Base-by-base conservation (phyloP, 2,888 invertebrate genomes). In the Cephus runcator region DNA sequence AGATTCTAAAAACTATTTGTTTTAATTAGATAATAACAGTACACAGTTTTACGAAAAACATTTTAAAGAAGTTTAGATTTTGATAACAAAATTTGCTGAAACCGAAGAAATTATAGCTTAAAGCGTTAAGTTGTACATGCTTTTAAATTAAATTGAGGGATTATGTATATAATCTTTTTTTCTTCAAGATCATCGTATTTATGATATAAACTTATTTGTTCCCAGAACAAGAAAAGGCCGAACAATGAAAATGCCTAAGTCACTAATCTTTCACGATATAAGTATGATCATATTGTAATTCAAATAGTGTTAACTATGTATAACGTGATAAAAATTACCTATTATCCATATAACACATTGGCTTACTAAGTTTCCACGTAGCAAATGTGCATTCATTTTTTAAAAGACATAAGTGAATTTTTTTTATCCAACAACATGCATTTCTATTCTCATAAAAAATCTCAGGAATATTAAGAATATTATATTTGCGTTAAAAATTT, bases 161-260 rank as follows among this genome's bases (percentile, higher is more conserved):
- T 6, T 15, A 9, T 56, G 23, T 56, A 56, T 56, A 2, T 56
- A 56, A 23, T 15, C 0, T 23, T 56, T 23, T 56, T 56, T 56
- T 56, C 23, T 56, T 40, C 4, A 56, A 23, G 6, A 56, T 56
- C 9, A 56, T 56, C 56, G 9, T 56, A 56, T 56, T 56, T 56
- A 9, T 56, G 56, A 56, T 56, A 56, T 56, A 56, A 56, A 56
- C 56, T 56, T 56, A 36, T 69, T 69, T 69, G 12, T 79, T 86
- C 84, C 73, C 81, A 90, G 90, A 89, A 87, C 80, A 90, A 90
- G 84, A 90, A 90, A 81, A 86, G 88, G 83, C 87, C 87, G 73
- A 85, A 87, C 81, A 88, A 84, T 81, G 90, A 90, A 79, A 90
- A 90, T 86, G 87, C 88, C 84, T 90, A 87, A 89, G 80, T 33